phyloP scores from a whole-genome alignment of 2,888 invertebrate species.

The Thecophora atra region DNA sequence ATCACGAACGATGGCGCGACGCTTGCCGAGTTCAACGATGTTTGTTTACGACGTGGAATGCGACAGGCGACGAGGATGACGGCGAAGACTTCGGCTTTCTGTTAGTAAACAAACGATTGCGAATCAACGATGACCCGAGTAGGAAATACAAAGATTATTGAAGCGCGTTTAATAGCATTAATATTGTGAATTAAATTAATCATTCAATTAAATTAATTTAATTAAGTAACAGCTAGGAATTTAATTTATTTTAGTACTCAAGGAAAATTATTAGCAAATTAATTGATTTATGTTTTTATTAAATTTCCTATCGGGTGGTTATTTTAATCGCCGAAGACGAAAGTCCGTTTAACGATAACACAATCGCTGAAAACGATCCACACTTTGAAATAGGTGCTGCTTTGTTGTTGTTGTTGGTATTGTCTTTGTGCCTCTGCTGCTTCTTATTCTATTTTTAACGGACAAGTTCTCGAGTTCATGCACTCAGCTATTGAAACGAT shows the following conservation, averaged over 20 bases:
- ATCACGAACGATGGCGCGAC: neutral
- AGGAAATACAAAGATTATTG: conserved; percentile 5
- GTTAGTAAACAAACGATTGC: conserved; percentile 31
- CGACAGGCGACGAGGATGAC: neutral
- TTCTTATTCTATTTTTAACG: conserved; percentile 21
- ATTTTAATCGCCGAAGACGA: too few relatives aligned
- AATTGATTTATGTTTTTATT: too few relatives aligned
- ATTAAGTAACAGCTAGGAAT: too few relatives aligned
- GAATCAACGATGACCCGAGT: conserved; percentile 6
- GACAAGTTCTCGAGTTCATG: neutral
- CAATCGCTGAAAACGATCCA: neutral
- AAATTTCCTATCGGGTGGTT: too few relatives aligned
- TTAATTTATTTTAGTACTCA: too few relatives aligned
- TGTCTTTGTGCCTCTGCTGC: neutral
- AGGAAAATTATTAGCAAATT: too few relatives aligned
- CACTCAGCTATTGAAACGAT: neutral
- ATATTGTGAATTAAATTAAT: too few relatives aligned
- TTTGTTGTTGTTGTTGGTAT: neutral
- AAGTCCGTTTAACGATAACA: neutral
- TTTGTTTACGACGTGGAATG: neutral
- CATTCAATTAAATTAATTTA: too few relatives aligned
- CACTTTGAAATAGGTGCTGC: neutral
- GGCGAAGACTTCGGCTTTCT: neutral
- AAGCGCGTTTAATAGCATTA: too few relatives aligned
- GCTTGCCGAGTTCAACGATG: conserved; percentile 10